These are phyloP conservation scores for Nettapus auritus DNA, from an alignment of 2,113 vertebrate species.

Conservation along the genomic window DNA sequence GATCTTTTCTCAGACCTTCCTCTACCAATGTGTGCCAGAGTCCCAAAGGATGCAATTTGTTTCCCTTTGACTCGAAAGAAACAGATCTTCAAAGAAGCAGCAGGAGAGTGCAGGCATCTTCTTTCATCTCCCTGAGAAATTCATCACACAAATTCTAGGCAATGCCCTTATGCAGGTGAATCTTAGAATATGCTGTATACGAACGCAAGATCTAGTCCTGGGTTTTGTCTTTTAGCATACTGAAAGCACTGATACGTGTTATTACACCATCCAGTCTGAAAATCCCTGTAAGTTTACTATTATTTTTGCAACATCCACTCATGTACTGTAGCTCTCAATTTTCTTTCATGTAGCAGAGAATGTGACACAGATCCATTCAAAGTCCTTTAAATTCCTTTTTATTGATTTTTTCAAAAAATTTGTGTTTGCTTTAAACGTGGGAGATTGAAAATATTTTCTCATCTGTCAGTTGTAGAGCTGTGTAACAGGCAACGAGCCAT, in stretches of 20 bases:
- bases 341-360: neutral
- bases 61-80: neutral
- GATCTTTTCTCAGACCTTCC: too few species aligned
- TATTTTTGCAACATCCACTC: neutral
- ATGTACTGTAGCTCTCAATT: neutral
- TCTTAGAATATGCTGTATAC: neutral
- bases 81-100: neutral
- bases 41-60: neutral
- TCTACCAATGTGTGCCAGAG: neutral
- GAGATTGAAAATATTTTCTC: neutral
- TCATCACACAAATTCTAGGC: neutral
- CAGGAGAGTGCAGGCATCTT: accelerated
- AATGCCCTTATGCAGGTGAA: neutral
- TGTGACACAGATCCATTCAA: neutral
- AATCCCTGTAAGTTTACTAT: neutral
- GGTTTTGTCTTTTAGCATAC: neutral
- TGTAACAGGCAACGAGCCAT: neutral
- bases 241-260: neutral
- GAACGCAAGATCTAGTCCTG: neutral
- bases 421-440: neutral
- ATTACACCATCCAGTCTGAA: neutral
- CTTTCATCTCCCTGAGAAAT: neutral
- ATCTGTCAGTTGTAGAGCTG: neutral
- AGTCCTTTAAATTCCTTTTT: neutral
- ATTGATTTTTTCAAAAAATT: neutral